Percentiles rank a stretch among this genome's conserved stretches.
Evolutionary conservation across 30 jellyfish, hydroid and myxozoan genomes (phyloP).

Genomic region (Calvadosia cruxmelitensis): DNA sequence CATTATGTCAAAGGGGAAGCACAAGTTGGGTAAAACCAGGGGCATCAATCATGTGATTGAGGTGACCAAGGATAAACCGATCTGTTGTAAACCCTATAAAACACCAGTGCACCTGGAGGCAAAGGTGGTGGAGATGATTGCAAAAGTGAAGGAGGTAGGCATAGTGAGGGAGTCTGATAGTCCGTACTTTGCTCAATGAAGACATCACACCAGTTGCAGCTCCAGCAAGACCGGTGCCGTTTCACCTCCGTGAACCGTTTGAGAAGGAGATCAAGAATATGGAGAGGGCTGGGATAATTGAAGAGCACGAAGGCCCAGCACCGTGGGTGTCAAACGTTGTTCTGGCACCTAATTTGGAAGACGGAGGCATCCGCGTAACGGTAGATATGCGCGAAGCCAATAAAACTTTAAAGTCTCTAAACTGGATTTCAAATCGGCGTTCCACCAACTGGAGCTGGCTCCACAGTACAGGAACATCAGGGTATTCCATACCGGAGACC

Average conservation of each 20-base stretch:
- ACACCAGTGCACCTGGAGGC: too few relatives aligned
- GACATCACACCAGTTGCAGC: too few relatives aligned
- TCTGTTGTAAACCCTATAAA: too few relatives aligned
- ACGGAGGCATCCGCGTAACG: constrained; percentile 44
- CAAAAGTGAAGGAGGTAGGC: too few relatives aligned
- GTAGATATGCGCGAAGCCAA: constrained; percentile 30
- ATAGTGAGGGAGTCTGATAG: too few relatives aligned
- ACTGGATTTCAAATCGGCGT: constrained; percentile 54
- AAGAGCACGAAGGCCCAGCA: constrained; percentile 34
- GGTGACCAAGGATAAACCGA: too few relatives aligned
- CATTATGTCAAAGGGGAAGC: too few relatives aligned
- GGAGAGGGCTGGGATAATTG: constrained; percentile 17
- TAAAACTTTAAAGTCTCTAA: constrained; percentile 30
- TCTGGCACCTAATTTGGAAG: constrained; percentile 37
- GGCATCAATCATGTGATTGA: too few relatives aligned
- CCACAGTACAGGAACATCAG: constrained; percentile 31
- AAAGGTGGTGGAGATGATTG: too few relatives aligned
- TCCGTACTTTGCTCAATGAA: too few relatives aligned
- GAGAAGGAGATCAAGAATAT: constrained; percentile 6
- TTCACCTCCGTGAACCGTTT: constrained; percentile 5
- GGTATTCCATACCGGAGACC: constrained; percentile 42
- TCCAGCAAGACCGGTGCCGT: constrained; percentile 9
- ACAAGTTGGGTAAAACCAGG: too few relatives aligned
- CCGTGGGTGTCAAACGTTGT: constrained; percentile 61
- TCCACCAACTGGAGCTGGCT: constrained; percentile 31